A percentile compares a stretch with the other conserved stretches of the same genome.
These are phyloP conservation scores for Pseudomyrmex dendroicus DNA, from an alignment of 1,140 invertebrate genomes.

Conservation along the genomic window DNA sequence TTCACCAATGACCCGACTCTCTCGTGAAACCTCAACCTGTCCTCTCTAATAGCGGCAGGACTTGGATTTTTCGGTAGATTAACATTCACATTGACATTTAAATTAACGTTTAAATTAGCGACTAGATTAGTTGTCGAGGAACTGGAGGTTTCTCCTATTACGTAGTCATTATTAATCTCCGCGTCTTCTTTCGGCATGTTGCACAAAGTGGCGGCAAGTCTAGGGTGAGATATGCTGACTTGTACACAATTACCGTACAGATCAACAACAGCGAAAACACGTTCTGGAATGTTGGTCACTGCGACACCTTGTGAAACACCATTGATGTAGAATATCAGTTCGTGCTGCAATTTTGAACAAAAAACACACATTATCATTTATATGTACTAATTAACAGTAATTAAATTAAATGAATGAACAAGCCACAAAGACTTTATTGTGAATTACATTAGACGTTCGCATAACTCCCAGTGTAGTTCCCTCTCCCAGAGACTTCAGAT, in stretches of 20 bases:
- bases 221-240: conserved; percentile 88
- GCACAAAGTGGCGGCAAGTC: conserved; percentile 18
- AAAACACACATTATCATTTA: conserved; percentile 42
- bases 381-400: not conserved
- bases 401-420: not conserved
- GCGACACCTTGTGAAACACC: conserved; percentile 95
- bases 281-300: conserved; percentile 90
- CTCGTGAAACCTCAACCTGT: conserved; percentile 94
- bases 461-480: conserved; percentile 94
- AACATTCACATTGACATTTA: conserved; percentile 84
- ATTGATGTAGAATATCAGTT: conserved; percentile 96
- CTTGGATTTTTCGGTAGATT: conserved; percentile 83
- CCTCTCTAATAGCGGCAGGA: conserved; percentile 82
- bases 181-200: conserved; percentile 76
- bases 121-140: conserved; percentile 82
- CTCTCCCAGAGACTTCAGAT: conserved; percentile 93
- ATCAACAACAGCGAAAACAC: conserved; percentile 94
- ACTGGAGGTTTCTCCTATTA: conserved; percentile 77
- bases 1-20: conserved; percentile 95
- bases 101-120: conserved; percentile 83
- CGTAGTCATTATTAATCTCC: conserved; percentile 83
- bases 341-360: conserved; percentile 86
- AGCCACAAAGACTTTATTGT: not conserved
- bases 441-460: conserved; percentile 89
- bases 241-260: conserved; percentile 97